These are phyloP conservation scores for Alethe castanea DNA, from an alignment of 2,113 vertebrate species.

Conservation along the genomic window DNA sequence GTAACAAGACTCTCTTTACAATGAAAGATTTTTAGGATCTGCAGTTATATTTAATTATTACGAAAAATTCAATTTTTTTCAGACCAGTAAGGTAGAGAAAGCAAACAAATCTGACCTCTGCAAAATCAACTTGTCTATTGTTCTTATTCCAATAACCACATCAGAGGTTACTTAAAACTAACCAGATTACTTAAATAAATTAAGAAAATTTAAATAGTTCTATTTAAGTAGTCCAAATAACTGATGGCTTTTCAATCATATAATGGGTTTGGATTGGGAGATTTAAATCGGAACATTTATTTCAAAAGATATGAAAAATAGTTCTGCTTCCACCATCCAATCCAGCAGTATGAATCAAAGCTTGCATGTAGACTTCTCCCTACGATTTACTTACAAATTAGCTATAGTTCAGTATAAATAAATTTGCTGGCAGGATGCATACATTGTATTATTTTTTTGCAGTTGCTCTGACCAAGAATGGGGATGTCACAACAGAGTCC, in stretches of 20 bases:
- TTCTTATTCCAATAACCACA: not conserved
- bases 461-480: not conserved
- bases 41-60: not conserved
- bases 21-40: not conserved
- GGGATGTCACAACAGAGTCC: not conserved
- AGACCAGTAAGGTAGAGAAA: not conserved
- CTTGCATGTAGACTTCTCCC: accelerated
- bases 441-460: not conserved
- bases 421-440: not conserved
- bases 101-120: not conserved
- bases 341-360: not conserved
- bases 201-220: not conserved
- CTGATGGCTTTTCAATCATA: not conserved
- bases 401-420: not conserved
- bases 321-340: not conserved
- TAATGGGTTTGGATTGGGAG: not conserved
- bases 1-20: not conserved
- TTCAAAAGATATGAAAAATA: not conserved
- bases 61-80: not conserved
- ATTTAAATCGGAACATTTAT: not conserved
- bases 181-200: not conserved
- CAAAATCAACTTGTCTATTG: not conserved
- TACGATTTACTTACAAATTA: not conserved
- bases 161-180: not conserved
- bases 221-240: not conserved